Evolutionary conservation across 2,113 vertebrate species (phyloP).

Genomic region (Alces alces): DNA sequence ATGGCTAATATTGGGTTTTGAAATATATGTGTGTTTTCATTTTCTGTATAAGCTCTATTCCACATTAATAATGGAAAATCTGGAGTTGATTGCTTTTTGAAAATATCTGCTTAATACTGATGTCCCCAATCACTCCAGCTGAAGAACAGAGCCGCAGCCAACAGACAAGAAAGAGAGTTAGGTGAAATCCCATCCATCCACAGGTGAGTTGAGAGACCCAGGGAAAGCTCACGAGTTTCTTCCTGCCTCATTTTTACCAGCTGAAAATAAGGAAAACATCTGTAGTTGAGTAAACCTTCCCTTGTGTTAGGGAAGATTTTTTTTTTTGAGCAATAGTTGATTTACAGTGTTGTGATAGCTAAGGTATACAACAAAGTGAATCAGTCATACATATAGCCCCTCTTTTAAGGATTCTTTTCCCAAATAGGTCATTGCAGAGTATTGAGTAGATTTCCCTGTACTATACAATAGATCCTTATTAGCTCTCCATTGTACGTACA

Average conservation of each 20-base stretch:
- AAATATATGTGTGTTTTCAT: conserved; percentile 22
- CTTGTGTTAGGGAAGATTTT: neutral
- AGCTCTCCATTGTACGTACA: neutral
- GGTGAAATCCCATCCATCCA: too few relatives aligned
- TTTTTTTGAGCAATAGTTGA: neutral
- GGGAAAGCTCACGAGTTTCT: neutral
- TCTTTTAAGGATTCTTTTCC: neutral
- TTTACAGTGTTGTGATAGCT: neutral
- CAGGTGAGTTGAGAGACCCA: neutral
- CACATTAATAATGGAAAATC: conserved; percentile 22
- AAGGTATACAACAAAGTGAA: neutral
- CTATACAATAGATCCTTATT: neutral
- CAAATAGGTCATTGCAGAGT: neutral
- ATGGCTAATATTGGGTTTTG: neutral
- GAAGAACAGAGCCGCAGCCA: neutral
- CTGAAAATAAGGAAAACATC: neutral
- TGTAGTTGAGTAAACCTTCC: neutral
- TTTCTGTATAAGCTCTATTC: neutral
- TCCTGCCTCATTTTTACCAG: neutral
- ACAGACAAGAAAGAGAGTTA: neutral
- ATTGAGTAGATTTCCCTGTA: neutral
- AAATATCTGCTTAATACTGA: neutral
- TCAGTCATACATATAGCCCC: neutral
- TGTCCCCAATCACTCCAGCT: neutral
- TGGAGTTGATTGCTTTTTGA: neutral